These are phyloP conservation scores for Lasioglossum vierecki DNA, from an alignment of 2,888 invertebrate genomes.

Conservation along the genomic window DNA sequence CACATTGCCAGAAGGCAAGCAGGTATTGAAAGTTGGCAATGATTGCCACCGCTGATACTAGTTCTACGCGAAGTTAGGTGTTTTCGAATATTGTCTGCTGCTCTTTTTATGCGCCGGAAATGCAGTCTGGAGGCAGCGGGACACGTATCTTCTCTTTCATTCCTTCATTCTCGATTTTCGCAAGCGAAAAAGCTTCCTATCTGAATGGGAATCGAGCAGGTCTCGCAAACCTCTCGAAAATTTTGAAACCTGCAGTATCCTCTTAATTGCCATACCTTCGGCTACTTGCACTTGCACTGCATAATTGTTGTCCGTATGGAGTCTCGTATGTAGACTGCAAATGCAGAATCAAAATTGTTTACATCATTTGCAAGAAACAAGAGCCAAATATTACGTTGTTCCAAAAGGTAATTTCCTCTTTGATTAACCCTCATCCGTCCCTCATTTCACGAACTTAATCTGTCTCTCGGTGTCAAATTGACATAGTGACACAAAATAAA, in stretches of 20 bases:
- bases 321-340: background rate
- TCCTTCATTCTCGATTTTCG: slow-evolving; percentile 27
- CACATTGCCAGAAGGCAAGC: slow-evolving; percentile 58
- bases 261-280: background rate
- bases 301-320: background rate
- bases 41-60: slow-evolving; percentile 60
- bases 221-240: background rate
- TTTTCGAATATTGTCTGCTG: slow-evolving; percentile 47
- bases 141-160: slow-evolving; percentile 10
- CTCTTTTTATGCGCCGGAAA: slow-evolving; percentile 20
- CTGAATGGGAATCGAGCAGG: background rate
- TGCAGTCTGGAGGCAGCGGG: slow-evolving; percentile 5
- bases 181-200: background rate
- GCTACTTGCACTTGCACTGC: background rate
- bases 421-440: too few relatives aligned
- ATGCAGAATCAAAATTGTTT: background rate
- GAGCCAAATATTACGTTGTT: background rate
- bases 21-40: slow-evolving; percentile 62
- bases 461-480: too few relatives aligned
- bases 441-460: too few relatives aligned
- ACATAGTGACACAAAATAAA: too few relatives aligned
- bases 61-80: slow-evolving; percentile 50
- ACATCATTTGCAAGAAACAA: background rate
- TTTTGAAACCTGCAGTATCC: background rate
- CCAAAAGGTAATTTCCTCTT: too few relatives aligned